Evolutionary conservation across 1,140 invertebrate genomes (phyloP), one percentile per base, ranked within the genome.

Genomic region (Heterodera carotae): DNA sequence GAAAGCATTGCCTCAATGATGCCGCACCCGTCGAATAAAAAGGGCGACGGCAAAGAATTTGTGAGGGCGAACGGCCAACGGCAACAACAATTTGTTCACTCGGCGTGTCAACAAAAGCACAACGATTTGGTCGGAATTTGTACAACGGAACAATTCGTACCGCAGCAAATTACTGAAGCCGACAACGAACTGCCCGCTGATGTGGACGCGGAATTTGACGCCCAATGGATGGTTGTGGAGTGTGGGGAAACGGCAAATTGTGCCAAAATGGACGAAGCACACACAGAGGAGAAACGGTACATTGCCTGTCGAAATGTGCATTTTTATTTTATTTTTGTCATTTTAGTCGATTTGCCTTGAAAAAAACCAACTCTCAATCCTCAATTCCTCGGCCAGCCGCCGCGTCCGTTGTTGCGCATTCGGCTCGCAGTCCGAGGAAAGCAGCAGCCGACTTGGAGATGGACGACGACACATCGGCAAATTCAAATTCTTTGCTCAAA

Each of bases 1-100:
- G 76, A 78, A n/a, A 66, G 77, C 33, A 78, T 78, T 34, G 66
- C 62, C 18, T 56, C 36, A 34, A 71, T 60, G 15, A 78, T 78
- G 77, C 77, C 77, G 34, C 31, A 36, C 22, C 76, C 69, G n/a
- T n/a, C n/a, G 22, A 39, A 53, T 7, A 31, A 39, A 25, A 67
- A n/a, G 18, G 43, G 31, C 25, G 27, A 31, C n/a, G 25, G 27
- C 8, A 27, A 5, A 36, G 48, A 22, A 27, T 69, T 56, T 66
- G 62, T 31, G 12, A 66, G 25, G 8, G 8, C 62, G 31, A 66
- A 66, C 27, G 62, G 5, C 29, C 10, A 29, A 15, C 29, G 31
- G 7, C 25, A 29, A 15, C 29, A 66, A 33, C 25, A 29, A 34
- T 66, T 34, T 12, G 62, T 15, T 25, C n/a, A 18, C n/a, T 12